A percentile compares a stretch with the other conserved stretches of the same genome.
Evolutionary conservation across 2,888 invertebrate species (phyloP).

Genomic region (Pristionchus entomophagus): DNA sequence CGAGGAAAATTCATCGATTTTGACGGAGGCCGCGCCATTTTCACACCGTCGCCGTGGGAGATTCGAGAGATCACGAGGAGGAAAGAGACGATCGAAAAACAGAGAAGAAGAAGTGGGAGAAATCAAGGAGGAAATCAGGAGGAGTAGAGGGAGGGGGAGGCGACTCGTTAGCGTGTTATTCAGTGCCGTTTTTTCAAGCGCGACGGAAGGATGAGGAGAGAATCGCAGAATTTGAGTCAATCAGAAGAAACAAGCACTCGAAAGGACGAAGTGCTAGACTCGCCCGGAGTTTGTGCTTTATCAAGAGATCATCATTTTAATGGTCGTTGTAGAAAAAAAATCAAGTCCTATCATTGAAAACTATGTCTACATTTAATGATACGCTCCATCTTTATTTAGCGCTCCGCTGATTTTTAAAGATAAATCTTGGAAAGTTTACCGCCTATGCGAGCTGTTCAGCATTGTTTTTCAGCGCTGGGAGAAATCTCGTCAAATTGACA

Average conservation of each 20-base stretch:
- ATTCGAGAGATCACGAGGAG: background rate
- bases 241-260: background rate
- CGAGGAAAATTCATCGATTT: background rate
- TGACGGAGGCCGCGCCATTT: background rate
- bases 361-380: too few species aligned
- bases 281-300: too few species aligned
- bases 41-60: conserved; percentile 1
- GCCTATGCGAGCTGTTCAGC: too few species aligned
- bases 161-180: background rate
- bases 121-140: background rate
- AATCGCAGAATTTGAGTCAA: background rate
- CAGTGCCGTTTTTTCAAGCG: conserved; percentile 1
- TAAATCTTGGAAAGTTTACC: too few species aligned
- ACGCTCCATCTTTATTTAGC: too few species aligned
- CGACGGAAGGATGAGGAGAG: background rate
- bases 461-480: too few species aligned
- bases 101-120: background rate
- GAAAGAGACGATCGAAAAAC: background rate
- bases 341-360: too few species aligned
- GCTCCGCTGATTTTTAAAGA: too few species aligned
- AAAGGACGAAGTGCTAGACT: background rate
- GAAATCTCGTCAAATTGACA: too few species aligned
- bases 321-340: too few species aligned
- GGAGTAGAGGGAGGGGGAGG: background rate
- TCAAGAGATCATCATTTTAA: too few species aligned